Conservation (phyloP, 2,888 invertebrate genomes). For the Hemaris fuciformis region DNA sequence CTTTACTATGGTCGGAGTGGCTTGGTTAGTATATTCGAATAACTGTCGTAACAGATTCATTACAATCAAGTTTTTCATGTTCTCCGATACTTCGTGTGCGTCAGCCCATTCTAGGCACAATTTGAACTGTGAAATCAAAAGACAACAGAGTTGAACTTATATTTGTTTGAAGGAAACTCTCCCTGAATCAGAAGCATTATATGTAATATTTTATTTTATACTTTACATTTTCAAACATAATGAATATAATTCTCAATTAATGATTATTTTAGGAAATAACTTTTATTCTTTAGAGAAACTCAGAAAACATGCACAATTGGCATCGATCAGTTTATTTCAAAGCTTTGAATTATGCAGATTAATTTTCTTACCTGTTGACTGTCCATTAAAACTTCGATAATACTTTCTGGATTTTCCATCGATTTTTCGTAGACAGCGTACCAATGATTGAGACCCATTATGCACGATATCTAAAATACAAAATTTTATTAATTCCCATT, state of each 20-base stretch:
- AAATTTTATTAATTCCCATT: not conserved
- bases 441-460: constrained; percentile 83
- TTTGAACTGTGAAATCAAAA: constrained; percentile 74
- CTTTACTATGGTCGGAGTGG: constrained; percentile 66
- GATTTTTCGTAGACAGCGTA: constrained; percentile 81
- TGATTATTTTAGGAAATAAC: not conserved
- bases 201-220: no score
- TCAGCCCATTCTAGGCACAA: constrained; percentile 87
- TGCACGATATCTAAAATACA: constrained; percentile 73
- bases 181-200: no score
- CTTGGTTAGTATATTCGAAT: constrained; percentile 76
- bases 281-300: not conserved
- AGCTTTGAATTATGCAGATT: no score
- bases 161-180: no score
- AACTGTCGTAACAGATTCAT: constrained; percentile 79
- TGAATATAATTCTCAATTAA: no score
- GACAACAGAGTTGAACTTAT: no score
- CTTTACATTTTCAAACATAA: no score
- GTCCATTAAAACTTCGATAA: constrained; percentile 79
- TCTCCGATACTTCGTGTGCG: constrained; percentile 81
- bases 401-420: constrained; percentile 73
- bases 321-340: no score
- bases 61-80: constrained; percentile 78
- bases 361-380: constrained; percentile 69
- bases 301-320: no score